Percentiles rank a stretch among this genome's conserved stretches.
Evolutionary conservation across 2,113 vertebrate genomes (phyloP).

Genomic region (Elgaria multicarinata): DNA sequence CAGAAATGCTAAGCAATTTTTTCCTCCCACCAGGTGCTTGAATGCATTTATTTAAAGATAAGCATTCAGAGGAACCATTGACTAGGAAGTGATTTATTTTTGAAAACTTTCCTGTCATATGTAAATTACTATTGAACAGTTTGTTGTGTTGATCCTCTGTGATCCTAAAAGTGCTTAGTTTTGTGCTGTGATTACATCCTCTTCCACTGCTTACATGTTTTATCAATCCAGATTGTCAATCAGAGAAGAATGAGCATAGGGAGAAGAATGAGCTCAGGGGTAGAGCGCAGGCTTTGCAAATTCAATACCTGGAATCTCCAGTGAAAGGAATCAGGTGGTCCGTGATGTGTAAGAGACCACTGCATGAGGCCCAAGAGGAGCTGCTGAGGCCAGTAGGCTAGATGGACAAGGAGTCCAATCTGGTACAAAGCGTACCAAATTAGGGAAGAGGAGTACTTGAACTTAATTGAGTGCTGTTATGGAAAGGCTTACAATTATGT

Average conservation of each 20-base stretch:
- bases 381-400: not conserved
- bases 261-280: not conserved
- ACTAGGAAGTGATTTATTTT: not conserved
- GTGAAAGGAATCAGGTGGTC: too few relatives aligned
- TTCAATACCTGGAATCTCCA: too few relatives aligned
- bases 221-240: not conserved
- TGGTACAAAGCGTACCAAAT: not conserved
- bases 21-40: not conserved
- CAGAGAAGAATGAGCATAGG: not conserved
- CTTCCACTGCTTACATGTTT: not conserved
- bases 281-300: not conserved
- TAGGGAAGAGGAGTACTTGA: not conserved
- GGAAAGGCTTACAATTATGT: not conserved
- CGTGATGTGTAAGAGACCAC: not conserved
- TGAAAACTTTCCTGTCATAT: not conserved
- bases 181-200: not conserved
- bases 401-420: too few relatives aligned
- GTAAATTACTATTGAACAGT: not conserved
- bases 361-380: not conserved
- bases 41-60: conserved; percentile 6
- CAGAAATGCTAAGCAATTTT: not conserved
- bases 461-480: not conserved
- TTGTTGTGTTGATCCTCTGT: not conserved
- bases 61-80: not conserved
- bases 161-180: not conserved